Evolutionary conservation across 2,797 vertebrate genomes (phyloP).

Genomic region (Otolemur crassicaudatus): DNA sequence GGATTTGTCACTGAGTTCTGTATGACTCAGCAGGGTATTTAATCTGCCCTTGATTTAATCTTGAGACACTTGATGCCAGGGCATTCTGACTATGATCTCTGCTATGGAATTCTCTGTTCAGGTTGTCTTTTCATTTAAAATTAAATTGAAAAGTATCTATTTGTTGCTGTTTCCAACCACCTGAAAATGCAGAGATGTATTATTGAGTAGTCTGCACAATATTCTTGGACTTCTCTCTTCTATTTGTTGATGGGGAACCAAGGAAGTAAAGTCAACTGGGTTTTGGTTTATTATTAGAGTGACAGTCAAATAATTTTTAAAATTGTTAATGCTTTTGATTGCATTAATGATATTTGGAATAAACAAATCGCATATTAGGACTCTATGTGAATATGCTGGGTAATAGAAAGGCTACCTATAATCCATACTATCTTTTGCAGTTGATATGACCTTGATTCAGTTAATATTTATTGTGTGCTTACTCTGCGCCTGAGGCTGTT

Average conservation of each 20-base stretch:
- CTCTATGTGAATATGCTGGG: not conserved
- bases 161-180: constrained; percentile 38
- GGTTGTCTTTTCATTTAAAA: constrained; percentile 74
- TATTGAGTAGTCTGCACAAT: not conserved
- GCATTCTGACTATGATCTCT: constrained; percentile 71
- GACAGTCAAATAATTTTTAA: not conserved
- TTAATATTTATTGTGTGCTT: not conserved
- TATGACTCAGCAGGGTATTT: constrained; percentile 72
- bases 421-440: not conserved
- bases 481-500: not conserved
- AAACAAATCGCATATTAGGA: not conserved
- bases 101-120: constrained; percentile 61
- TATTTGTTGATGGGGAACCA: not conserved
- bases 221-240: not conserved
- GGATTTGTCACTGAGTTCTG: constrained; percentile 60
- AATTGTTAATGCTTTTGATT: not conserved
- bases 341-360: not conserved
- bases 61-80: constrained; percentile 68
- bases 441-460: not conserved
- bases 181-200: constrained; percentile 32
- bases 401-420: not conserved
- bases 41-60: constrained; percentile 76
- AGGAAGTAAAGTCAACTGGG: not conserved
- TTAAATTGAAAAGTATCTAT: constrained; percentile 72
- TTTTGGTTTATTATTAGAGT: not conserved